These are phyloP conservation scores for Cassiopea xamachana DNA, from an alignment of 30 jellyfish, hydroid and myxozoan genomes.

Conservation along the genomic window DNA sequence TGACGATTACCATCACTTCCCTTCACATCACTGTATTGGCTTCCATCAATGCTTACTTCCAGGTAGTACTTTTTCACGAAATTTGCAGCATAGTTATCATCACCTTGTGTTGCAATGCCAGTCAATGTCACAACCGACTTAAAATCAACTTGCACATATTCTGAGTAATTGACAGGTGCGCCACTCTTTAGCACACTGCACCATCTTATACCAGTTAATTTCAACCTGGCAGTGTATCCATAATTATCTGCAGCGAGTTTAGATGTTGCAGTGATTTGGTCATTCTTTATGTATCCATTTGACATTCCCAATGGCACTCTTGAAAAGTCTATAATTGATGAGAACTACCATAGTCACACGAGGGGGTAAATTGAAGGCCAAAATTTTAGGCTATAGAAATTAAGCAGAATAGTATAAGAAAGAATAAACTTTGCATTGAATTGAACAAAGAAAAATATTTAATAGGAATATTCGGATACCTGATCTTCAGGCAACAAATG, in stretches of 20 bases:
- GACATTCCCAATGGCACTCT: slow-evolving; percentile 56
- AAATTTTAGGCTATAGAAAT: no score
- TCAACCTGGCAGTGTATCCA: slow-evolving; percentile 17
- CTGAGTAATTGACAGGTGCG: slow-evolving; percentile 3
- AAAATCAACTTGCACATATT: slow-evolving; percentile 67
- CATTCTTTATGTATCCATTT: slow-evolving; percentile 31
- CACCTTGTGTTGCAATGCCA: slow-evolving; percentile 39
- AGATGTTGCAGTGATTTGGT: slow-evolving; percentile 45
- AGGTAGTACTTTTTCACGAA: slow-evolving; percentile 8
- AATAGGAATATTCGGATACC: no score
- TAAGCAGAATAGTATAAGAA: no score
- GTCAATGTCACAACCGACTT: slow-evolving; percentile 26
- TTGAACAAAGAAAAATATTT: no score
- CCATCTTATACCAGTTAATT: slow-evolving; percentile 51
- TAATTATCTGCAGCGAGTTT: neutral
- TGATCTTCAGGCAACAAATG: no score
- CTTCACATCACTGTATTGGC: neutral
- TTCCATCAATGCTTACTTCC: slow-evolving; percentile 31
- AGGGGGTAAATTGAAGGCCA: neutral
- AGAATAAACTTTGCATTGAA: no score
- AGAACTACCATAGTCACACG: neutral
- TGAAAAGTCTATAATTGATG: slow-evolving; percentile 2
- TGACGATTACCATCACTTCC: neutral
- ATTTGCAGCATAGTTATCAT: neutral
- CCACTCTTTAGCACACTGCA: slow-evolving; percentile 23